These are phyloP conservation scores for Eurytoma adleriae DNA, from an alignment of 2,888 invertebrate genomes.

Conservation along the genomic window DNA sequence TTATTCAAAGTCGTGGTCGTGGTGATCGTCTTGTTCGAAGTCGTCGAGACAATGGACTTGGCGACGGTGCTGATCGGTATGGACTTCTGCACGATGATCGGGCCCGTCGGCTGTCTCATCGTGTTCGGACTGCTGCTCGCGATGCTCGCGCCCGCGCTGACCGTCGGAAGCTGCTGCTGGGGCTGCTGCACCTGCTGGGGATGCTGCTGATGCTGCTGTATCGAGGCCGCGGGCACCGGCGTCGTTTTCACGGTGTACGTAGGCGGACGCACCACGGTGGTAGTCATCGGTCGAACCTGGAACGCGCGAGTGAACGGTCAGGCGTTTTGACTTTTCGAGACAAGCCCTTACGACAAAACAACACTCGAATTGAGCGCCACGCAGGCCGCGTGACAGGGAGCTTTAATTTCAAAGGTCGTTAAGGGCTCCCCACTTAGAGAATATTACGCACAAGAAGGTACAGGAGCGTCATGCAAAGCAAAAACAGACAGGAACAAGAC, in stretches of 20 bases:
- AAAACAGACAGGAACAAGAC: too few species aligned
- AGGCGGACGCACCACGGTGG: constrained; percentile 70
- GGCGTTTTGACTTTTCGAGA: too few species aligned
- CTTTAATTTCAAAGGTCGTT: too few species aligned
- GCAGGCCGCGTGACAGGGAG: too few species aligned
- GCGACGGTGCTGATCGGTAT: constrained; percentile 69
- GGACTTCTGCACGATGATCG: constrained; percentile 53
- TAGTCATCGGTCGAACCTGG: constrained; percentile 72
- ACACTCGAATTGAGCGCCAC: too few species aligned
- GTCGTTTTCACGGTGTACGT: constrained; percentile 70
- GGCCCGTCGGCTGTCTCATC: constrained; percentile 65
- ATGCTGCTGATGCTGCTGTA: constrained; percentile 51
- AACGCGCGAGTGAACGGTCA: constrained; percentile 8
- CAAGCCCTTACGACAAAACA: too few species aligned
- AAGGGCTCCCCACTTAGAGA: too few species aligned
- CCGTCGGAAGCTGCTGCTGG: constrained; percentile 61
- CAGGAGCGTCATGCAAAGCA: too few species aligned
- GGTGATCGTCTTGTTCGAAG: constrained; percentile 71
- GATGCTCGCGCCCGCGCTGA: not conserved
- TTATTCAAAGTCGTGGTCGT: constrained; percentile 76
- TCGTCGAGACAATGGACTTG: constrained; percentile 67
- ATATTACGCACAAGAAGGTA: too few species aligned
- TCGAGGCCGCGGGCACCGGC: constrained; percentile 67
- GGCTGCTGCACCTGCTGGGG: not conserved
- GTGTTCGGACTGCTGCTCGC: constrained; percentile 29